Percentiles rank a stretch among this genome's conserved stretches.
Conservation (phyloP, 64 coral and sea anemone species). For the Actinia tenebrosa region DNA sequence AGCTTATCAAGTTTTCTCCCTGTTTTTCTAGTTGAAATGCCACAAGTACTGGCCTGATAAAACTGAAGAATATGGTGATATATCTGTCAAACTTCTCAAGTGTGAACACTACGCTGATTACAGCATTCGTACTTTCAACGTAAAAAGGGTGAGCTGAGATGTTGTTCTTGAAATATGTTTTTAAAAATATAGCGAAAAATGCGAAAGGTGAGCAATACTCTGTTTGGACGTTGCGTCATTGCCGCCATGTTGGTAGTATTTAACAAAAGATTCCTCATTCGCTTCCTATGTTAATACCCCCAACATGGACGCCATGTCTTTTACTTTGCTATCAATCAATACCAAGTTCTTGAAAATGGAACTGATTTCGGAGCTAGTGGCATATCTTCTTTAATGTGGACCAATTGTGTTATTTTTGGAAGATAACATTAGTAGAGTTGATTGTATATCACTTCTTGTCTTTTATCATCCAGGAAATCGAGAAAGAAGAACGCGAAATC, state of each 20-base stretch:
- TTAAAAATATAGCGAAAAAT: too few species aligned
- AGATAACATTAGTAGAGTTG: too few species aligned
- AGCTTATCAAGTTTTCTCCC: neutral
- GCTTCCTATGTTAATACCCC: too few species aligned
- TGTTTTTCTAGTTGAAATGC: conserved; percentile 71
- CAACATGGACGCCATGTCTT: too few species aligned
- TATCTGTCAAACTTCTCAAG: conserved; percentile 54
- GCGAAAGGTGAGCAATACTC: too few species aligned
- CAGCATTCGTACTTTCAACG: conserved; percentile 52
- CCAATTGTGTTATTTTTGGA: neutral
- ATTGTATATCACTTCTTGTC: neutral
- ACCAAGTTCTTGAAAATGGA: too few species aligned
- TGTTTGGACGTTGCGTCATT: too few species aligned
- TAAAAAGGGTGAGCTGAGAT: conserved; percentile 46
- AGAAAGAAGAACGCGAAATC: conserved; percentile 93
- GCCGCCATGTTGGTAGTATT: too few species aligned
- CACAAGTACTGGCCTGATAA: conserved; percentile 99
- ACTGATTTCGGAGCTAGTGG: too few species aligned
- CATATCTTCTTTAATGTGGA: too few species aligned
- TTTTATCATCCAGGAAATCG: conserved; percentile 47
- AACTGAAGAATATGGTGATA: conserved; percentile 67
- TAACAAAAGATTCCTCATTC: too few species aligned
- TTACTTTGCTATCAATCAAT: too few species aligned
- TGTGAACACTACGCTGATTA: conserved; percentile 72
- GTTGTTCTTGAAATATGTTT: neutral